phyloP scores from a whole-genome alignment of 2,888 invertebrate species.

The Camptogramma bilineatum region DNA sequence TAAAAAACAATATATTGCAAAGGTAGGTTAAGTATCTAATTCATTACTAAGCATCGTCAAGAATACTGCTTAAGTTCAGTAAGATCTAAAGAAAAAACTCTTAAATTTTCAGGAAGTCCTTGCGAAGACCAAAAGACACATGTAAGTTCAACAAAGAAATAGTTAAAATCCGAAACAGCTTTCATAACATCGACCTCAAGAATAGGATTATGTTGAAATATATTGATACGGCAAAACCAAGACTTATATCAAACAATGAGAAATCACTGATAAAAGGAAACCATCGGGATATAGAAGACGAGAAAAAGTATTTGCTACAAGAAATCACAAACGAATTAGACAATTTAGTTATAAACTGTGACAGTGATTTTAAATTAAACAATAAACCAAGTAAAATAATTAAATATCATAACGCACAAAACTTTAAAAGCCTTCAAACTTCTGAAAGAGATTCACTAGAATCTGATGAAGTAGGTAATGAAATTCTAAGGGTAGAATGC shows the following conservation, averaged over 20 bases:
- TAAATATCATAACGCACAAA: conserved; percentile 40
- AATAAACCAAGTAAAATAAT: conserved; percentile 49
- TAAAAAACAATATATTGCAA: conserved; percentile 50
- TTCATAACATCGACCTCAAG: conserved; percentile 63
- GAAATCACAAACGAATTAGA: conserved; percentile 52
- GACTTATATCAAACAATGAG: conserved; percentile 41
- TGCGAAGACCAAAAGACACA: conserved; percentile 56
- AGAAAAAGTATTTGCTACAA: conserved; percentile 51
- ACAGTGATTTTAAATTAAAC: conserved; percentile 62
- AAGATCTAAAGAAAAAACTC: neutral
- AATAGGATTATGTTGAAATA: conserved; percentile 63
- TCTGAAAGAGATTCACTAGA: conserved; percentile 40
- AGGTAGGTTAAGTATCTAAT: conserved; percentile 49
- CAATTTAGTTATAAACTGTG: conserved; percentile 59
- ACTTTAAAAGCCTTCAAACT: conserved; percentile 33
- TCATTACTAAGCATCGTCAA: neutral
- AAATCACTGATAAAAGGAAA: conserved; percentile 49
- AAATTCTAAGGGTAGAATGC: conserved; percentile 53
- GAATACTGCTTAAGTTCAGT: neutral
- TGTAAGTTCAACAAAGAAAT: conserved; percentile 65
- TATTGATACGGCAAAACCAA: conserved; percentile 46
- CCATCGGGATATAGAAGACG: conserved; percentile 48
- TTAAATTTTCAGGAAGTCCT: conserved; percentile 56
- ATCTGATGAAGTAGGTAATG: conserved; percentile 46
- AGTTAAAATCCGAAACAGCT: conserved; percentile 63